Conservation (phyloP, 2,113 vertebrate species). For the Solea senegalensis region DNA sequence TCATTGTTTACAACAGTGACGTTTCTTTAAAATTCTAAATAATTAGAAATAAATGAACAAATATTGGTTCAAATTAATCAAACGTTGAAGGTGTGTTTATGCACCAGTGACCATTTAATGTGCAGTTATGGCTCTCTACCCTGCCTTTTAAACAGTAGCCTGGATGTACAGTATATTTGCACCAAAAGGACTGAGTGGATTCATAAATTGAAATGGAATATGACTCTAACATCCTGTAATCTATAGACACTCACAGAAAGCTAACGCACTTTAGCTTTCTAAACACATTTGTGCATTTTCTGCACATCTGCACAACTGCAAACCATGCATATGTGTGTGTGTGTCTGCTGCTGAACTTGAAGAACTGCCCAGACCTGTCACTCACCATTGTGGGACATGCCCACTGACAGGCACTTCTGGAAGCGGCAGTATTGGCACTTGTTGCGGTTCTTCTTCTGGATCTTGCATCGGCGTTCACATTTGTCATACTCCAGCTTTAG, state of each 20-base stretch:
- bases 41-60: no score
- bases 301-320: slow-evolving; percentile 11
- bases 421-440: slow-evolving; percentile 99
- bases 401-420: slow-evolving; percentile 97
- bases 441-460: slow-evolving; percentile 98
- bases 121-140: no score
- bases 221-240: neutral
- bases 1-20: no score
- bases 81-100: no score
- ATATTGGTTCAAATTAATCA: no score
- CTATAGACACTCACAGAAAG: neutral
- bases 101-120: no score
- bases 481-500: slow-evolving; percentile 93
- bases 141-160: no score
- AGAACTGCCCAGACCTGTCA: neutral
- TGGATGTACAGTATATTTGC: neutral
- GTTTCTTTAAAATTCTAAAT: no score
- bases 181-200: slow-evolving; percentile 16
- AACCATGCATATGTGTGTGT: slow-evolving; percentile 7
- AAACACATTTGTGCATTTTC: slow-evolving; percentile 12
- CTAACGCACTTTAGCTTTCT: neutral
- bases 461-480: slow-evolving; percentile 94
- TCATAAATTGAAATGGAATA: slow-evolving; percentile 1
- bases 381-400: slow-evolving; percentile 99
- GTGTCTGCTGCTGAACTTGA: neutral